Percentiles rank a stretch among this genome's conserved stretches.
phyloP scores from a whole-genome alignment of 2,888 invertebrate species.

The Frankliniella fusca region DNA sequence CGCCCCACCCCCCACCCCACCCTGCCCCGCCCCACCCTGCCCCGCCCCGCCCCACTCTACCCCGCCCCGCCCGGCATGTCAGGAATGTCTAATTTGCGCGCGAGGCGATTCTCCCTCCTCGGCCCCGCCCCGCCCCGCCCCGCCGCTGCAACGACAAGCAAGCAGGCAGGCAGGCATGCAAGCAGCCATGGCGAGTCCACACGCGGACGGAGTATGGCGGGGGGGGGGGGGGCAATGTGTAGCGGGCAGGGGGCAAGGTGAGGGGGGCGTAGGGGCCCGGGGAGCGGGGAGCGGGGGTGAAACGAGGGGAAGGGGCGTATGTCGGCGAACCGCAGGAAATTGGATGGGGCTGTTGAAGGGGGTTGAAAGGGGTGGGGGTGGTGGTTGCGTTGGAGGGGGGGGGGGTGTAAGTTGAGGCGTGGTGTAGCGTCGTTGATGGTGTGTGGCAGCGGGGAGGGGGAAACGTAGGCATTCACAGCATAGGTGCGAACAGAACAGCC shows the following conservation, averaged over 20 bases:
- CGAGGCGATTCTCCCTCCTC: not conserved
- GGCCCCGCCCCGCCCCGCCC: not conserved
- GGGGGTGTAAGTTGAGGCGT: constrained; percentile 5
- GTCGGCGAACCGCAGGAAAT: constrained; percentile 35
- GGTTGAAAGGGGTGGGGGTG: constrained; percentile 33
- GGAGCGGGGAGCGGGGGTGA: not conserved
- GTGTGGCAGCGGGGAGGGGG: too few relatives aligned
- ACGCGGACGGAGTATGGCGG: too few relatives aligned
- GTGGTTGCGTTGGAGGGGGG: constrained; percentile 34
- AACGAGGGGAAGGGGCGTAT: constrained; percentile 29
- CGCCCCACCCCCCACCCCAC: not conserved
- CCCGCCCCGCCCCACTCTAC: not conserved
- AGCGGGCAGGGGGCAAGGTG: not conserved
- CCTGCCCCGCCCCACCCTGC: not conserved
- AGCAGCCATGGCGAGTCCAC: not conserved
- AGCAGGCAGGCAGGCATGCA: not conserved
- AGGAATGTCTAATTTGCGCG: not conserved
- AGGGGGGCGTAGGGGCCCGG: not conserved
- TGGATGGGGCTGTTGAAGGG: constrained; percentile 37
- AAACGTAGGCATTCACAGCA: constrained; percentile 30
- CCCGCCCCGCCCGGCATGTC: not conserved
- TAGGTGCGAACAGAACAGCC: constrained; percentile 32
- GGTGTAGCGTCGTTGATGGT: too few relatives aligned
- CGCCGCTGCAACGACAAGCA: not conserved
- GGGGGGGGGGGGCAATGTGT: too few relatives aligned